phyloP scores from a whole-genome alignment of 2,888 invertebrate species.

The Rambutsinella grinnellia region DNA sequence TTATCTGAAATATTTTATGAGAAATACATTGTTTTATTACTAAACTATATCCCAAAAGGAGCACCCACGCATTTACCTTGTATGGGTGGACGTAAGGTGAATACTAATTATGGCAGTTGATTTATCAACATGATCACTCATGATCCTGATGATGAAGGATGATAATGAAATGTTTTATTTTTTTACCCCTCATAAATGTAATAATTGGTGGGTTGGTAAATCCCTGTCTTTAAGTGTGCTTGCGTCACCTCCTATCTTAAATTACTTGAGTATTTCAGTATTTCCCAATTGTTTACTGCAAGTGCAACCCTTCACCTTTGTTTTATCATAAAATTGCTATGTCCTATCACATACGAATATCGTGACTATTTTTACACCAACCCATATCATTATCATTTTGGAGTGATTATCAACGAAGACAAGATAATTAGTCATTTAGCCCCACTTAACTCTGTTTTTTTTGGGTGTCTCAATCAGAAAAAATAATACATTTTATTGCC shows the following conservation, averaged over 20 bases:
- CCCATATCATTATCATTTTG: not conserved
- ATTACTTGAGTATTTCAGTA: not conserved
- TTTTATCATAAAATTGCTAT: not conserved
- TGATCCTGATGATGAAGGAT: constrained; percentile 1
- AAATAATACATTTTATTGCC: not conserved
- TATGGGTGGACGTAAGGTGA: constrained; percentile 23
- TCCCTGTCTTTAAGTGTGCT: constrained; percentile 5
- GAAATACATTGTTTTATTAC: not conserved
- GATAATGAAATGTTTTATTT: not conserved
- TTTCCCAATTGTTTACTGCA: constrained; percentile 16
- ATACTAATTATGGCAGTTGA: constrained; percentile 36
- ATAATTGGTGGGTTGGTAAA: constrained; percentile 16
- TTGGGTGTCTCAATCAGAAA: constrained; percentile 27
- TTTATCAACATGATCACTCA: not conserved
- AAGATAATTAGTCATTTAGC: constrained; percentile 42
- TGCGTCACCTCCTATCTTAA: constrained; percentile 28
- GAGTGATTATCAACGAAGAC: constrained; percentile 7
- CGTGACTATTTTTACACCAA: not conserved
- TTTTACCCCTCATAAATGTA: not conserved
- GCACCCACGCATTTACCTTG: constrained; percentile 15
- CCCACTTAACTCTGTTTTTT: constrained; percentile 27
- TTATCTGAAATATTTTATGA: not conserved
- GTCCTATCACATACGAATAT: not conserved
- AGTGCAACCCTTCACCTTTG: not conserved
- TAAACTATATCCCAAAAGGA: not conserved